Percentiles rank a stretch among this genome's conserved stretches.
phyloP scores from a whole-genome alignment of 1,140 invertebrate species.

The Pygmarrhopalites habei region DNA sequence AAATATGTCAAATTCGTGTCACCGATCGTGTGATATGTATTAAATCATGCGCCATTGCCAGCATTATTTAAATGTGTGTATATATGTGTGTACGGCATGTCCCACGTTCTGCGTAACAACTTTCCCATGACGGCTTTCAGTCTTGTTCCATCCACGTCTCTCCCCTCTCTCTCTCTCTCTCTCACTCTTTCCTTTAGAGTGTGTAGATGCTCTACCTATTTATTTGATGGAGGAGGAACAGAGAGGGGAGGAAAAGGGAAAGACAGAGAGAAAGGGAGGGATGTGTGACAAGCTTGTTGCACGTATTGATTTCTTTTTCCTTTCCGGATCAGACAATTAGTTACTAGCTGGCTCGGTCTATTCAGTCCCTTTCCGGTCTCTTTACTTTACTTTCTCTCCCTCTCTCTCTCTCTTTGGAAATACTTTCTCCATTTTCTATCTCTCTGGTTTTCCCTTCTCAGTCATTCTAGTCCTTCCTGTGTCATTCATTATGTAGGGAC shows the following conservation, averaged over 20 bases:
- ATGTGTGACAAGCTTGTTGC: slow-evolving; percentile 22
- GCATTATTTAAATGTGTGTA: background rate
- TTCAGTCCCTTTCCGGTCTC: slow-evolving; percentile 12
- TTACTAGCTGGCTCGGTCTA: slow-evolving; percentile 6
- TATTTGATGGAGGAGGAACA: background rate
- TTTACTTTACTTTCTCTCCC: background rate
- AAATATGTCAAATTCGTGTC: slow-evolving; percentile 19
- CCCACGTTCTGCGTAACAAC: background rate
- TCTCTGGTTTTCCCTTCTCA: background rate
- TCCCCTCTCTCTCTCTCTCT: background rate
- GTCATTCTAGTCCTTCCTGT: background rate
- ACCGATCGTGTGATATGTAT: slow-evolving; percentile 14
- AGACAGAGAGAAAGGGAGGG: background rate
- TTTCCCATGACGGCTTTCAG: background rate
- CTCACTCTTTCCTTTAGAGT: background rate
- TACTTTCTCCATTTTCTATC: background rate
- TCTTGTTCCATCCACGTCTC: no score
- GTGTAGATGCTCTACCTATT: background rate
- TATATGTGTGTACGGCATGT: background rate
- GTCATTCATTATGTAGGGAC: background rate
- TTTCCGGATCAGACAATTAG: slow-evolving; percentile 19
- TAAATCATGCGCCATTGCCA: slow-evolving; percentile 19
- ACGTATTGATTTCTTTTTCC: slow-evolving; percentile 23
- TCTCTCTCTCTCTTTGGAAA: no score
- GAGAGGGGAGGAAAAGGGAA: background rate